Percentiles rank a stretch among this genome's conserved stretches.
These are phyloP conservation scores for Caenorhabditis becei DNA, from an alignment of 2,888 invertebrate species.

Conservation along the genomic window DNA sequence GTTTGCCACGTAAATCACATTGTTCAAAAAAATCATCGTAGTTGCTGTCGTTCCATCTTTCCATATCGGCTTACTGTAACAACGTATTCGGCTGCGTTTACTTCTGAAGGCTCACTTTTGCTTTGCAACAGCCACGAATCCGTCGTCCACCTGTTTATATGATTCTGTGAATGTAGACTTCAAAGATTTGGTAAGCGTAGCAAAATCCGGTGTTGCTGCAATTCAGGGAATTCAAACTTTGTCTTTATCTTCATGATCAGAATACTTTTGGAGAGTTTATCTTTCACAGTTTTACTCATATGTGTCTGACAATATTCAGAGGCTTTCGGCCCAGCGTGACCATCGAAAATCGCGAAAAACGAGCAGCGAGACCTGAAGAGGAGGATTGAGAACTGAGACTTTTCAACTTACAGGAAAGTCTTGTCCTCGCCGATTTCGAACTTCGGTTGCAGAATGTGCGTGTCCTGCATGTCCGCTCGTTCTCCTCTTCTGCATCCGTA, in stretches of 20 bases:
- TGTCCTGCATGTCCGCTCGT: slow-evolving; percentile 84
- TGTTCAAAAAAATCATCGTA: slow-evolving; percentile 83
- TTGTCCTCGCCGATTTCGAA: slow-evolving; percentile 69
- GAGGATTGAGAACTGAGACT: background rate
- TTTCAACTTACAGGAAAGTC: slow-evolving; percentile 37
- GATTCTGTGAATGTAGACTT: slow-evolving; percentile 83
- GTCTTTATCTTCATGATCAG: no score
- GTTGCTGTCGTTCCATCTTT: slow-evolving; percentile 84
- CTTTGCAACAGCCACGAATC: slow-evolving; percentile 83
- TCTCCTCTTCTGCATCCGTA: slow-evolving; percentile 82
- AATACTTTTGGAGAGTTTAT: slow-evolving; percentile 81
- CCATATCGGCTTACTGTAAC: slow-evolving; percentile 84
- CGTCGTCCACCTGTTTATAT: slow-evolving; percentile 84
- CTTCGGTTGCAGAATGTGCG: slow-evolving; percentile 82
- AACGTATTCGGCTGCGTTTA: no score
- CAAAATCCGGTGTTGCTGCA: slow-evolving; percentile 62
- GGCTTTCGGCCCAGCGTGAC: slow-evolving; percentile 83
- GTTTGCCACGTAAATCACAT: slow-evolving; percentile 83
- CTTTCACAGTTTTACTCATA: slow-evolving; percentile 81
- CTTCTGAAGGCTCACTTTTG: slow-evolving; percentile 81
- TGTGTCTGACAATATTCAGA: slow-evolving; percentile 82
- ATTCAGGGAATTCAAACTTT: slow-evolving; percentile 1
- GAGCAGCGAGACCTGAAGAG: slow-evolving; percentile 77
- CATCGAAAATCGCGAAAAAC: slow-evolving; percentile 84
- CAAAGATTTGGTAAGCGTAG: slow-evolving; percentile 82